Conservation (phyloP, 2,888 invertebrate species). For the Resseliella maxima region DNA sequence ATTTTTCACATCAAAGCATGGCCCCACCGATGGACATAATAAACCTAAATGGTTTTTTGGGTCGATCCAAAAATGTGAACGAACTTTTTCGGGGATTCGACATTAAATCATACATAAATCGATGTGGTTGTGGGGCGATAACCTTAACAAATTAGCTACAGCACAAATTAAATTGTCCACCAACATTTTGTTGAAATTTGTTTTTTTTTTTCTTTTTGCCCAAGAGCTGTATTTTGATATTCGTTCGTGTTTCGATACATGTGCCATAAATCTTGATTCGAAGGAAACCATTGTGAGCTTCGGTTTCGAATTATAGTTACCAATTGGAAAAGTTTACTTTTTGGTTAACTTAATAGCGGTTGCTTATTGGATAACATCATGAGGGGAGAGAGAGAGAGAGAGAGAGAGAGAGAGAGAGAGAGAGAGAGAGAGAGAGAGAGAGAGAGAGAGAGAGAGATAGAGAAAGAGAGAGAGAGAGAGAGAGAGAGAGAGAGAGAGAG, state of each 20-base stretch:
- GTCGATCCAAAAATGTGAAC: not conserved
- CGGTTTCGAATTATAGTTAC: no score
- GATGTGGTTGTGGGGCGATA: not conserved
- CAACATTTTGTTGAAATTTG: not conserved
- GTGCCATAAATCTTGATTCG: no score
- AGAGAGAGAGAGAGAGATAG: not conserved
- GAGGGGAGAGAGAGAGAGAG: not conserved
- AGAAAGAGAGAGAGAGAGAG: not conserved
- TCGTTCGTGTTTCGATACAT: no score
- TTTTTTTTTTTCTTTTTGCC: not conserved
- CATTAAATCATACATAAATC: not conserved
- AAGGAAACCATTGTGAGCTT: no score
- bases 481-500: not conserved
- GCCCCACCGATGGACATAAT: not conserved
- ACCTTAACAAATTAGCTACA: slow-evolving; percentile 7
- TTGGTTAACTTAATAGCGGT: not conserved
- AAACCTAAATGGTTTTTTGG: not conserved
- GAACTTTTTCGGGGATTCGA: slow-evolving; percentile 23
- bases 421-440: no score
- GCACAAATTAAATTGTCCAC: slow-evolving; percentile 17
- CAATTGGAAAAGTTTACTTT: no score
- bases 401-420: no score
- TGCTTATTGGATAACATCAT: not conserved
- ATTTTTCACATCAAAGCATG: not conserved
- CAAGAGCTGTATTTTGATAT: not conserved